These are phyloP conservation scores for Phthorimaea operculella DNA, from an alignment of 1,140 invertebrate species.

Conservation along the genomic window DNA sequence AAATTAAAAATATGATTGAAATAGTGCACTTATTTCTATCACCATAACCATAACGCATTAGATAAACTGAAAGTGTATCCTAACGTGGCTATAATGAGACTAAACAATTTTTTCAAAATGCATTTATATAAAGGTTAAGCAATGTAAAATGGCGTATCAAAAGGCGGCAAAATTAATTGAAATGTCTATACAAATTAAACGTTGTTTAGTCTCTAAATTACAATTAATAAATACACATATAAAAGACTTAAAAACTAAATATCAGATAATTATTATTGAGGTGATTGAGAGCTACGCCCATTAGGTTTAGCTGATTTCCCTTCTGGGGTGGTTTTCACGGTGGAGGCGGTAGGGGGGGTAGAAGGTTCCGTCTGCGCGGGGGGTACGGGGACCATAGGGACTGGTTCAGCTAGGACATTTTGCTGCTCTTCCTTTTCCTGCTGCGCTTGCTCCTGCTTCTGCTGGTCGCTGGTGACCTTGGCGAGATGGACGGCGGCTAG, in stretches of 20 bases:
- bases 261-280: too few species aligned
- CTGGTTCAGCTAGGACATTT: conserved; percentile 17
- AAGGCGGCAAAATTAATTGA: too few species aligned
- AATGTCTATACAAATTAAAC: too few species aligned
- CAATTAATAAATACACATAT: too few species aligned
- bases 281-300: background rate
- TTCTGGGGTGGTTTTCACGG: conserved; percentile 47
- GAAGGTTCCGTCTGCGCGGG: conserved; percentile 38
- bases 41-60: conserved; percentile 21
- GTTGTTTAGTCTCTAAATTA: too few species aligned
- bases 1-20: background rate
- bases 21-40: conserved; percentile 12
- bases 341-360: conserved; percentile 69
- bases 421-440: conserved; percentile 22
- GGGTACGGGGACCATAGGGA: conserved; percentile 12
- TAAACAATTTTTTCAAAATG: background rate
- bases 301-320: conserved; percentile 35
- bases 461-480: conserved; percentile 73
- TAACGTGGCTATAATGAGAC: conserved; percentile 17
- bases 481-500: conserved; percentile 73
- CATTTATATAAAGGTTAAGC: background rate
- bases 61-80: conserved; percentile 23
- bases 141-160: too few species aligned
- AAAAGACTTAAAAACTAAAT: too few species aligned
- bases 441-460: conserved; percentile 56